These are phyloP conservation scores for Fregetta grallaria DNA, from an alignment of 2,113 vertebrate species.

Conservation along the genomic window DNA sequence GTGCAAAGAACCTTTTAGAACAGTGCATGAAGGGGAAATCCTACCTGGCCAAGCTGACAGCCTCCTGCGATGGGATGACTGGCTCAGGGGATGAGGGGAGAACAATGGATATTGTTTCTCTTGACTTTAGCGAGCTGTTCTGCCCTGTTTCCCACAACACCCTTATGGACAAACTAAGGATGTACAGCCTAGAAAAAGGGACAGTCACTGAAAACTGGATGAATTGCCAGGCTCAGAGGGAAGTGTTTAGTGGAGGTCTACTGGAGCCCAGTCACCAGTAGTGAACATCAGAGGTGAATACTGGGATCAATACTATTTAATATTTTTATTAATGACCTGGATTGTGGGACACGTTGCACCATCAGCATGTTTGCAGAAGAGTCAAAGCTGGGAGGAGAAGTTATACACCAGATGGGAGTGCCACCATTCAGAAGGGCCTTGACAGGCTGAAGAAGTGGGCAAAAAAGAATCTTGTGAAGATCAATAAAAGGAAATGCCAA, in stretches of 20 bases:
- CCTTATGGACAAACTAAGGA: not conserved
- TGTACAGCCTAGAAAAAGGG: not conserved
- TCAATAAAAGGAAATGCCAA: not conserved
- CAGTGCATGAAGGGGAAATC: not conserved
- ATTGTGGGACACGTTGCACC: not conserved
- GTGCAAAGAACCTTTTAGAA: not conserved
- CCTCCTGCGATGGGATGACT: not conserved
- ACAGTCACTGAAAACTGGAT: not conserved
- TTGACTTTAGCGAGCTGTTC: not conserved
- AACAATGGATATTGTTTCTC: not conserved
- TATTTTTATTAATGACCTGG: not conserved
- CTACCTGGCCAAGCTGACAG: not conserved
- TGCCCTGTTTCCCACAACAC: not conserved
- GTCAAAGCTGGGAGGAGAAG: not conserved
- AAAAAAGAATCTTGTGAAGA: not conserved
- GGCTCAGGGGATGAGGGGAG: not conserved
- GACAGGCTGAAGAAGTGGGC: not conserved
- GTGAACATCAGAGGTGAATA: not conserved
- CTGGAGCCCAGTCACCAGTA: not conserved
- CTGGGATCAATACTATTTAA: not conserved
- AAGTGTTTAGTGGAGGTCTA: not conserved
- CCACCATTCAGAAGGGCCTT: not conserved
- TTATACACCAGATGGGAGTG: not conserved
- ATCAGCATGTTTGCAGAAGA: not conserved
- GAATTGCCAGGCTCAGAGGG: not conserved